These are phyloP conservation scores for Orchesella flavescens DNA, from an alignment of 2,888 invertebrate genomes.

Conservation along the genomic window DNA sequence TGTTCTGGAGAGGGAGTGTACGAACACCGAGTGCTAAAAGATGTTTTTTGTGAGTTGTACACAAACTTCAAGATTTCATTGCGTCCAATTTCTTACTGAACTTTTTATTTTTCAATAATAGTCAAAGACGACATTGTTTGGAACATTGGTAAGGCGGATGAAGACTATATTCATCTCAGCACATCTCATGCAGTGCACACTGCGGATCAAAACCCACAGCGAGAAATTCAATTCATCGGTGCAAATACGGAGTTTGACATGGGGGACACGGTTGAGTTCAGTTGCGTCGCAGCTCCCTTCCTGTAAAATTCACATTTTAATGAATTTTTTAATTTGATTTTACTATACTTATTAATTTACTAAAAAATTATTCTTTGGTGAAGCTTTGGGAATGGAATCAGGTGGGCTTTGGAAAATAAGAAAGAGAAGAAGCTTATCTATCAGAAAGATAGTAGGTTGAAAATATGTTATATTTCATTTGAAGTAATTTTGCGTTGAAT, in stretches of 20 bases:
- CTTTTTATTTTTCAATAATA: neutral
- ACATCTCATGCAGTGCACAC: conserved; percentile 44
- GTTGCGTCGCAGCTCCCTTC: conserved; percentile 63
- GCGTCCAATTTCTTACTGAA: neutral
- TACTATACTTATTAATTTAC: too few species aligned
- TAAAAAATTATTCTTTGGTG: too few species aligned
- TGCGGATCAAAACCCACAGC: conserved; percentile 63
- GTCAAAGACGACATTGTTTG: conserved; percentile 65
- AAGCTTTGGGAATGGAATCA: conserved; percentile 64
- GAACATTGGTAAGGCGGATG: conserved; percentile 38
- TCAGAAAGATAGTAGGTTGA: conserved; percentile 61
- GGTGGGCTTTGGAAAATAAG: conserved; percentile 64
- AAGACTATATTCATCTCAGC: conserved; percentile 55
- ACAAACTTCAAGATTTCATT: neutral
- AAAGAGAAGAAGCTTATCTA: conserved; percentile 59
- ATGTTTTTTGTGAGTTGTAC: conserved; percentile 63
- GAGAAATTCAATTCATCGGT: conserved; percentile 61
- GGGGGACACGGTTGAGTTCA: conserved; percentile 64
- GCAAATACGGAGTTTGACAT: conserved; percentile 63
- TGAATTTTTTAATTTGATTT: too few species aligned
- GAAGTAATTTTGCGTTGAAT: too few species aligned
- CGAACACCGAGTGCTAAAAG: conserved; percentile 45
- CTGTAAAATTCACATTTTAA: too few species aligned
- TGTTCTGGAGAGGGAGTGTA: conserved; percentile 62
- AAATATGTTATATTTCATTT: neutral